Base-by-base conservation (phyloP, 1,140 invertebrate species). In the Drepana arcuata region DNA sequence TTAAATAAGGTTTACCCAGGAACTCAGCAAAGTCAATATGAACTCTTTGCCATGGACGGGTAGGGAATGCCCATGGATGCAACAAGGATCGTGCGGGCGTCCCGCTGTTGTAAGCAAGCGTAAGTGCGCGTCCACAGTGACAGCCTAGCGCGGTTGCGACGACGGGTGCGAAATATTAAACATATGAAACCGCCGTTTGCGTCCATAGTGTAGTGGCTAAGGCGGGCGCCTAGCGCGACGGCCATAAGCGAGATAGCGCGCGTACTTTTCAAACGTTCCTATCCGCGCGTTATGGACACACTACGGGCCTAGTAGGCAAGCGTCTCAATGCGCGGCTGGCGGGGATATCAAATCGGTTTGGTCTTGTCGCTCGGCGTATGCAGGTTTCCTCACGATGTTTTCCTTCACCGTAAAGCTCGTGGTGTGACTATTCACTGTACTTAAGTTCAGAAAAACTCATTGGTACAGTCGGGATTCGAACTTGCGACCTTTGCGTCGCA, bases 211-310 rank as follows among this genome's bases (percentile, higher is more conserved):
- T 21, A 37, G 35, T 14, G 35, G 28, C 26, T 30, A 27, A 27
- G 26, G 26, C 35, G 35, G 26, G 21, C 14, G 16, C 35, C 35
- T 29, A 30, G 26, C 14, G 26, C 35, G 26, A 21, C 26, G 26
- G 35, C 2, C 24, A 14, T 37, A 26, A 37, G 35, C 35, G 35
- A 37, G 26, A 21, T 11, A 37, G 35, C 35, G 35, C 35, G 36
- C 36, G 27, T 38, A 30, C 1, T 18, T 37, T 37, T 37, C 26
- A 37, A 37, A 37, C 35, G 26, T 13, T 29, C 2, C 16, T 37
- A 9, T 37, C 35, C 26, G 25, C 35, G 25, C 26, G 36, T 32
- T 39, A 1, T 39, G 29, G 28, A 16, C 36, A 15, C 28, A 39
- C 36, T 39, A 31, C 27, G 36, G 28, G 36, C 36, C 28, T 31